Base-by-base conservation (phyloP, 1,140 invertebrate genomes). In the Musca domestica region DNA sequence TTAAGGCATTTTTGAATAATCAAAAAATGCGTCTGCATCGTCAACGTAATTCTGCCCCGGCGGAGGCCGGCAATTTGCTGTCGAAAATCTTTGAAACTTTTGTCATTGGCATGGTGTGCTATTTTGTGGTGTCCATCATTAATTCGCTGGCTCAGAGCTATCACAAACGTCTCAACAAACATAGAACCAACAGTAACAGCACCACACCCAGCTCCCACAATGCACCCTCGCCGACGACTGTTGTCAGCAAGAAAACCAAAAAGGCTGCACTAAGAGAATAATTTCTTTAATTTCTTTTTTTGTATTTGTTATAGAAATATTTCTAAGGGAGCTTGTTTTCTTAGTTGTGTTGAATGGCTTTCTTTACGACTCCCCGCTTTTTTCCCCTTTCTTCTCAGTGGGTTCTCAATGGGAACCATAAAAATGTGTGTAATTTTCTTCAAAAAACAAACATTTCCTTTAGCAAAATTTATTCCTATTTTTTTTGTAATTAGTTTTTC, bases 111-210 rank as follows among this genome's bases (percentile, higher is more conserved):
- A 98, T 99, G 96, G 90, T 99, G 14, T 84, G 90, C 23, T 98
- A 97, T 83, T 99, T 99, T 83, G 84, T 99, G 15, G 84, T 99
- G 46, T 98, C 96, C 17, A 96, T 99, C 77, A 87, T 99, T 74
- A 98, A 99, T 83, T 96, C 96, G 1, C 86, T 99, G 68, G 98
- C 98, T 70, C 96, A 99, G 83, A 95, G 89, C 81, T 96, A 98
- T 83, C 91, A 95, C 81, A 93, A 93, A 81, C 80, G 91, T n/a
- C 75, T 90, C 47, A 84, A 87, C 66, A 91, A 91, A 61, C 56
- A 61, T 10, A 34, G 34, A 12, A 41, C 34, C 10, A 10, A 5
- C 2, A 41, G 34, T 41, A 41, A 41, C 10, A 61, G 27, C 25
- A 41, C n/a, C 9, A 34, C 54, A 25, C 23, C 54, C n/a, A 58